These are phyloP conservation scores for Catharus bicknelli DNA, from an alignment of 2,113 vertebrate species.

Conservation along the genomic window DNA sequence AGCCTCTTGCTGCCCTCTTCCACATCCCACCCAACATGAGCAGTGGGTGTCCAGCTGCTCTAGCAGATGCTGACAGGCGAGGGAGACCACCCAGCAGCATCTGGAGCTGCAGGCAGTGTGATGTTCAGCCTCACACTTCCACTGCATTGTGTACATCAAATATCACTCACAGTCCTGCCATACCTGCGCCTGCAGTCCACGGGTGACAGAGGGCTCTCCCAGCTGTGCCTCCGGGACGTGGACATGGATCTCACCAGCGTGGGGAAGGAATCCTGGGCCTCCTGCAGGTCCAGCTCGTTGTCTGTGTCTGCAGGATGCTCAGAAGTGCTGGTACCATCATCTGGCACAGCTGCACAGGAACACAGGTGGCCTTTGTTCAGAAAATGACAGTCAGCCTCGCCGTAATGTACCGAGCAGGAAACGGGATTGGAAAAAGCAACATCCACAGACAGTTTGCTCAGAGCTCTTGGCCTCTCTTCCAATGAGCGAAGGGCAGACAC, in stretches of 20 bases:
- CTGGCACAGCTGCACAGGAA: neutral
- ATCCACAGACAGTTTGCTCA: neutral
- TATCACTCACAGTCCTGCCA: rapidly evolving
- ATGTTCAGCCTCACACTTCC: neutral
- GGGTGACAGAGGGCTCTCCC: conserved; percentile 83
- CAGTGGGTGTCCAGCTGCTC: neutral
- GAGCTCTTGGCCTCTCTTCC: neutral
- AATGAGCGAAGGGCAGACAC: neutral
- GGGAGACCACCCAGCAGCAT: neutral
- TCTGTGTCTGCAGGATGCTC: neutral
- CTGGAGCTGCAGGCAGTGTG: neutral
- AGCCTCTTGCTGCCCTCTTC: neutral
- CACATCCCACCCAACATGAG: neutral
- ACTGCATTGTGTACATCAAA: rapidly evolving
- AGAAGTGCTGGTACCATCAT: neutral
- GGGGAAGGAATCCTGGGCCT: conserved; percentile 74
- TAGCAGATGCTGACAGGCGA: neutral
- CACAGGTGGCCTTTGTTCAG: neutral
- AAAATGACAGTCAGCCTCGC: neutral
- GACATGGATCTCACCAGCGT: conserved; percentile 78
- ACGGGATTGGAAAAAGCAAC: neutral
- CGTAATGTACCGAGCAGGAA: neutral
- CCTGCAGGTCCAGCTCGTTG: neutral
- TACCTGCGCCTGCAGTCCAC: conserved; percentile 82
- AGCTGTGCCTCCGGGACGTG: conserved; percentile 85